Evolutionary conservation across 2,888 invertebrate genomes (phyloP).

Genomic region (Tortrix viridana): DNA sequence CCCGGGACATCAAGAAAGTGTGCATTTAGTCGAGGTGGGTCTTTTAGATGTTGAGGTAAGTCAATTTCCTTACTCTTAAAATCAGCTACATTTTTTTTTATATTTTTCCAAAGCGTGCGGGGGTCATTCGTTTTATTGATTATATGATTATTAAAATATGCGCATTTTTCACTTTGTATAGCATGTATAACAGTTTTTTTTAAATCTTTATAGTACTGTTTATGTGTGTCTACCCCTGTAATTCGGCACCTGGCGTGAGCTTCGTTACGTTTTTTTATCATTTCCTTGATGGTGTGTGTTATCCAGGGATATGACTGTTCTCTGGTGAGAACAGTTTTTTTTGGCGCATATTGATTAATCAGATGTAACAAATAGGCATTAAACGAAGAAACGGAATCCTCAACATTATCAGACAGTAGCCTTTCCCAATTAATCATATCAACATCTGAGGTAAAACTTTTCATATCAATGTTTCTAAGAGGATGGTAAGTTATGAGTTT

Average conservation of each 20-base stretch:
- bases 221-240: conserved; percentile 15
- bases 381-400: conserved; percentile 26
- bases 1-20: neutral
- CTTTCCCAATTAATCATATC: conserved; percentile 21
- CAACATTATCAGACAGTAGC: conserved; percentile 13
- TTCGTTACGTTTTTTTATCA: conserved; percentile 31
- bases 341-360: conserved; percentile 23
- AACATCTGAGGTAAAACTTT: conserved; percentile 19
- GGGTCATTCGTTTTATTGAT: conserved; percentile 18
- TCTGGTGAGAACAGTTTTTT: conserved; percentile 21
- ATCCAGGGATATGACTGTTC: too few relatives aligned
- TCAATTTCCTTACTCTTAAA: conserved; percentile 1
- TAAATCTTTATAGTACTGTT: conserved; percentile 31
- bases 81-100: conserved; percentile 25
- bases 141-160: conserved; percentile 31
- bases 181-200: conserved; percentile 23
- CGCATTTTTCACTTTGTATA: conserved; percentile 25
- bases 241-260: conserved; percentile 10
- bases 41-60: conserved; percentile 14
- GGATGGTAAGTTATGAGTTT: conserved; percentile 17
- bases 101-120: conserved; percentile 31
- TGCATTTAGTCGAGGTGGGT: too few relatives aligned
- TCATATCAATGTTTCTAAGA: conserved; percentile 26
- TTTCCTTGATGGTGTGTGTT: too few relatives aligned
- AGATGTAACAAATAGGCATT: conserved; percentile 23